phyloP scores from a whole-genome alignment of 2,113 vertebrate genomes.

The Ailuropoda melanoleuca region DNA sequence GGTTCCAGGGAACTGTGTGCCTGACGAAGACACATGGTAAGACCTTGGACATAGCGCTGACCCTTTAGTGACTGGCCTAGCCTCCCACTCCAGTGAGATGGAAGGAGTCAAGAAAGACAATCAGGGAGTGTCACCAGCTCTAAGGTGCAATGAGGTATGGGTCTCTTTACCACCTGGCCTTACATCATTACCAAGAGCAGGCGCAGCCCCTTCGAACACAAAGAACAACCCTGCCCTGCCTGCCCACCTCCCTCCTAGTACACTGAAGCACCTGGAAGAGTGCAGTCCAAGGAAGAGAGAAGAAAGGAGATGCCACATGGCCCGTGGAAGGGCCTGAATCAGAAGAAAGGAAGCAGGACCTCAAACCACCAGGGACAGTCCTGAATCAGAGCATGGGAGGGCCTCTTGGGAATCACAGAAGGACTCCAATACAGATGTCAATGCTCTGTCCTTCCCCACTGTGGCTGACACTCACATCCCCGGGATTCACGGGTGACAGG shows the following conservation, averaged over 20 bases:
- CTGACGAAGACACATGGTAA: neutral
- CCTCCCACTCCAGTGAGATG: neutral
- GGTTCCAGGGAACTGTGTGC: neutral
- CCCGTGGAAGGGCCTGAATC: neutral
- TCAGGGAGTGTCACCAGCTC: neutral
- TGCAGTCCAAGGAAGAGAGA: no score
- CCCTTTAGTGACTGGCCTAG: neutral
- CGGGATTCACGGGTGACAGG: neutral
- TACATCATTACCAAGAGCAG: neutral
- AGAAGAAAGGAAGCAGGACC: neutral
- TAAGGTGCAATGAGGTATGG: neutral
- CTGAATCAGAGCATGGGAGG: neutral
- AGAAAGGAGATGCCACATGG: neutral
- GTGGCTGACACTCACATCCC: neutral
- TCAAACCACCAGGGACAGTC: neutral
- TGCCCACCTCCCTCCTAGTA: neutral
- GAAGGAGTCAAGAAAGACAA: neutral
- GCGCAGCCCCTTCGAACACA: neutral
- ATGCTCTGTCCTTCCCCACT: neutral
- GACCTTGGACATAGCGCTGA: neutral
- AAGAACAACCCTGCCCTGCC: neutral
- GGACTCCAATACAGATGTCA: neutral
- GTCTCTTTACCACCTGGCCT: neutral
- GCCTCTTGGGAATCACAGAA: neutral
- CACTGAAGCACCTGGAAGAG: neutral